A percentile compares a stretch with the other conserved stretches of the same genome.
Evolutionary conservation across 2,888 invertebrate species (phyloP).

Genomic region (Apotomis capreana): DNA sequence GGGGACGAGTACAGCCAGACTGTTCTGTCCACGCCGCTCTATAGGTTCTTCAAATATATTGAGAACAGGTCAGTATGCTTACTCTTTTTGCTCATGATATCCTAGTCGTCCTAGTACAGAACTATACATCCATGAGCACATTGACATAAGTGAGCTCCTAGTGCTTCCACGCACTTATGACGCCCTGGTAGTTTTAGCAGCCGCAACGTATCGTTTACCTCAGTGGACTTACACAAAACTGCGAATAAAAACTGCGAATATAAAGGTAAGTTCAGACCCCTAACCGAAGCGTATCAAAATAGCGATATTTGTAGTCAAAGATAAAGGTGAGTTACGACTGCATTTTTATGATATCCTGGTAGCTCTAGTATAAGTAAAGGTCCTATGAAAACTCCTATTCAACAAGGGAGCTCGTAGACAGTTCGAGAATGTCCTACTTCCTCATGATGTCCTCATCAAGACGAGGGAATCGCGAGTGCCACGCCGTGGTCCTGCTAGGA

Average conservation of each 20-base stretch:
- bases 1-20: conserved; percentile 95
- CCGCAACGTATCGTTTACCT: not conserved
- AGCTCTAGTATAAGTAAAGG: too few relatives aligned
- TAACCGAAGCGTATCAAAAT: not conserved
- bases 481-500: conserved; percentile 89
- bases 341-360: too few relatives aligned
- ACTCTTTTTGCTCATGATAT: not conserved
- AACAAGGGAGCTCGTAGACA: conserved; percentile 99
- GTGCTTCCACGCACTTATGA: not conserved
- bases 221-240: not conserved
- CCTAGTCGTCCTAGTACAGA: not conserved
- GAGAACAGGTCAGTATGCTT: conserved; percentile 8
- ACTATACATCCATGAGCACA: conserved; percentile 60
- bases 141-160: conserved; percentile 88
- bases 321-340: too few relatives aligned
- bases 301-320: too few relatives aligned
- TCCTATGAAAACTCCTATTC: too few relatives aligned
- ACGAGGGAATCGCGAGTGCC: conserved; percentile 98
- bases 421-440: conserved; percentile 97
- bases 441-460: conserved; percentile 97
- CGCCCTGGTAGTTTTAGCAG: not conserved
- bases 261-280: too few relatives aligned
- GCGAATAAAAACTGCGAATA: too few relatives aligned
- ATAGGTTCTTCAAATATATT: conserved; percentile 66
- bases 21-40: conserved; percentile 98